Evolutionary conservation across 1,140 invertebrate genomes (phyloP).

Genomic region (Acyrthosiphon pisum): DNA sequence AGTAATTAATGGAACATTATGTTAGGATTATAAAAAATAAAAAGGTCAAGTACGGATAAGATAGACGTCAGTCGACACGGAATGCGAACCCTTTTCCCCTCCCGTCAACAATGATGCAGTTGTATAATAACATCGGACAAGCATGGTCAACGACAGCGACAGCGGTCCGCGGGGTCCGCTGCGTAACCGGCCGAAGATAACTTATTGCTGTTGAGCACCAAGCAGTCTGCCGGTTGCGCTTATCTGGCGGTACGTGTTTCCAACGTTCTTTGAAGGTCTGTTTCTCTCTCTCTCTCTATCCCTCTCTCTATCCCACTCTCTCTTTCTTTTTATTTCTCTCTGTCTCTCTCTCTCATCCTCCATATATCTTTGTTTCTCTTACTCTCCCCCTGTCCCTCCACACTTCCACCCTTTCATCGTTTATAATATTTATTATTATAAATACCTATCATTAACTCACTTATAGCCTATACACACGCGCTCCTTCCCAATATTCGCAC

Average conservation of each 20-base stretch:
- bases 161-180: not conserved
- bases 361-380: not conserved
- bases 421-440: not conserved
- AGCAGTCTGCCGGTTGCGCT: constrained; percentile 42
- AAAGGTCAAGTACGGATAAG: constrained; percentile 46
- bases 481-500: constrained; percentile 3
- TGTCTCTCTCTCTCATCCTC: not conserved
- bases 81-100: constrained; percentile 29
- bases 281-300: not conserved
- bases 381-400: not conserved
- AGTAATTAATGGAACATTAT: not conserved
- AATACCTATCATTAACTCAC: constrained; percentile 8
- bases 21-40: not conserved
- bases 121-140: constrained; percentile 37
- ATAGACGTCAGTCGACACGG: constrained; percentile 40
- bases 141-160: not conserved
- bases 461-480: not conserved
- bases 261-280: constrained; percentile 19
- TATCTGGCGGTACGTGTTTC: constrained; percentile 27
- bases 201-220: constrained; percentile 45
- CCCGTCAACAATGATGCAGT: constrained; percentile 20
- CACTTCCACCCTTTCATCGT: not conserved
- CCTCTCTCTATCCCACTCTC: not conserved
- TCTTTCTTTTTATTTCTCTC: not conserved
- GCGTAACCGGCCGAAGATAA: constrained; percentile 35